phyloP scores from a whole-genome alignment of 2,888 invertebrate genomes.

The Agonopterix subpropinquella region DNA sequence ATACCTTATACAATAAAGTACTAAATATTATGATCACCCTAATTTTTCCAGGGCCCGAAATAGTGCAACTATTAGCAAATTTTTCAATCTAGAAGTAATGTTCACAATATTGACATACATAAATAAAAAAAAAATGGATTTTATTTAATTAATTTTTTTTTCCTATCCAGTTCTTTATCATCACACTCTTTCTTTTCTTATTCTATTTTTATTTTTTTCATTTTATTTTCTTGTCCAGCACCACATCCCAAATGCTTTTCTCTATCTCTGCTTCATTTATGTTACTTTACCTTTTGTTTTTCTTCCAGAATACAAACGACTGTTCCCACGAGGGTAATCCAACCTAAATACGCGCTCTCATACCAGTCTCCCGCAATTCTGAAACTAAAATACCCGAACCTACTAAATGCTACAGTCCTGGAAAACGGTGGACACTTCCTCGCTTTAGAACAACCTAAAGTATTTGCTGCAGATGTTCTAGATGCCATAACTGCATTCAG shows the following conservation, averaged over 20 bases:
- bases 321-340: conserved; percentile 81
- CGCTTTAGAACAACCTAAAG: conserved; percentile 81
- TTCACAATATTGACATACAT: too few species aligned
- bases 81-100: too few species aligned
- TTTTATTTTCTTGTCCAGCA: too few species aligned
- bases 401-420: conserved; percentile 77
- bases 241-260: not conserved
- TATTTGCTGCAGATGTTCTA: not conserved
- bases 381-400: conserved; percentile 71
- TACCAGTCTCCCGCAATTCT: conserved; percentile 73
- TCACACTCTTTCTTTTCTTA: too few species aligned
- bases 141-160: too few species aligned
- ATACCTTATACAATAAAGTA: too few species aligned
- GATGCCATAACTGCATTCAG: not conserved
- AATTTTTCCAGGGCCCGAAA: too few species aligned
- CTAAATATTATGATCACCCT: too few species aligned
- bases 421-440: conserved; percentile 87
- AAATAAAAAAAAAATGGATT: too few species aligned
- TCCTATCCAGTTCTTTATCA: too few species aligned
- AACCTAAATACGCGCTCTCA: conserved; percentile 79
- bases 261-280: not conserved
- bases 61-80: too few species aligned
- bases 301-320: conserved; percentile 36
- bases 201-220: too few species aligned
- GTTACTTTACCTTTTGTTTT: not conserved